phyloP scores from a whole-genome alignment of 2,113 vertebrate species.

The Synchiropus splendidus region DNA sequence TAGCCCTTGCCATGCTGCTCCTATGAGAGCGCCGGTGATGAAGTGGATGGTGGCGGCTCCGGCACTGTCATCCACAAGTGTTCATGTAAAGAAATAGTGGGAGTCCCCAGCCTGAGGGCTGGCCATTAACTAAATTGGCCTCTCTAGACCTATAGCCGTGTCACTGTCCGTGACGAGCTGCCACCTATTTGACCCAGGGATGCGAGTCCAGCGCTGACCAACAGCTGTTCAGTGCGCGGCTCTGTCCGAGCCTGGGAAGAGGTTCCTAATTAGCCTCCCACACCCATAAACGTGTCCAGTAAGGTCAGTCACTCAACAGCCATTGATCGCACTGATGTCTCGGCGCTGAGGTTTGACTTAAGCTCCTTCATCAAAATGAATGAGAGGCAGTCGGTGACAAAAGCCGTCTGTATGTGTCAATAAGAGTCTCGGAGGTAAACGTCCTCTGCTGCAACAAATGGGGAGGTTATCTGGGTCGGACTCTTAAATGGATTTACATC shows the following conservation, averaged over 20 bases:
- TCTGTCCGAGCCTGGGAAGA: conserved; percentile 68
- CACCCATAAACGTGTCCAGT: conserved; percentile 70
- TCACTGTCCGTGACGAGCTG: conserved; percentile 63
- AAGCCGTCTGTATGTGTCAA: conserved; percentile 35
- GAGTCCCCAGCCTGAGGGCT: conserved; percentile 49
- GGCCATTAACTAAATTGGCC: conserved; percentile 68
- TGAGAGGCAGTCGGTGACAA: conserved; percentile 38
- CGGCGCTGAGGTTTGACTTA: conserved; percentile 45
- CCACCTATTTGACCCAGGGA: conserved; percentile 64
- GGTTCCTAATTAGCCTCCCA: conserved; percentile 73
- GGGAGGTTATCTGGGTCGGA: neutral
- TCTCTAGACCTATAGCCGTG: conserved; percentile 60
- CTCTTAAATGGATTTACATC: conserved; percentile 8
- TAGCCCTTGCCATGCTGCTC: conserved; percentile 14
- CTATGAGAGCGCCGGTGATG: conserved; percentile 38
- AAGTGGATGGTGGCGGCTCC: conserved; percentile 49
- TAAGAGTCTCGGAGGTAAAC: conserved; percentile 21
- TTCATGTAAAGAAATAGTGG: conserved; percentile 47
- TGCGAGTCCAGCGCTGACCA: conserved; percentile 67
- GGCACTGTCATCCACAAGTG: conserved; percentile 55
- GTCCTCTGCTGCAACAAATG: conserved; percentile 7
- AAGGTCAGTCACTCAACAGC: conserved; percentile 53
- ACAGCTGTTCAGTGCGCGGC: conserved; percentile 65
- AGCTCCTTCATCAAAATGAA: conserved; percentile 49
- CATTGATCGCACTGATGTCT: conserved; percentile 64